Evolutionary conservation across 2,797 vertebrate species (phyloP).

Genomic region (Neostethus bicornis): DNA sequence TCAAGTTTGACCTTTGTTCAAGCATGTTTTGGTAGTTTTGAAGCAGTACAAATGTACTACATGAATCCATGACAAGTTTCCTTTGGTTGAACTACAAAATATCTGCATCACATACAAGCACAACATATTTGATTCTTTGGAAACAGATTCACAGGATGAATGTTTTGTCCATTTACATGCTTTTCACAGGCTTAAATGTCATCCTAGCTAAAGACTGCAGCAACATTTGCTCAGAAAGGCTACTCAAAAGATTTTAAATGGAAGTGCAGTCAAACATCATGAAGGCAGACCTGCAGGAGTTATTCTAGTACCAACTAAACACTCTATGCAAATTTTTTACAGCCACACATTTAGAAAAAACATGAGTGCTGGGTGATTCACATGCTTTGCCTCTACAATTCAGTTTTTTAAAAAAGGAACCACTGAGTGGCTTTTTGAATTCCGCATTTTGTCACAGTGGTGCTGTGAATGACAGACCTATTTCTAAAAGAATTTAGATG

Average conservation of each 20-base stretch:
- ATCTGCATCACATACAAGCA: constrained; percentile 51
- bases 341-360: not conserved
- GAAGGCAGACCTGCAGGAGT: not conserved
- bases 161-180: constrained; percentile 18
- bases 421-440: not conserved
- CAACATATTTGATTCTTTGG: constrained; percentile 30
- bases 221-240: constrained; percentile 3
- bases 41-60: constrained; percentile 40
- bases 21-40: constrained; percentile 22
- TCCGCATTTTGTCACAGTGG: not conserved
- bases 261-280: not conserved
- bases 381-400: not conserved
- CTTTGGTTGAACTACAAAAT: constrained; percentile 35
- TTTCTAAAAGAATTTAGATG: not conserved
- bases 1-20: constrained; percentile 35
- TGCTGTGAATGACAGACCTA: not conserved
- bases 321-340: not conserved
- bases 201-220: constrained; percentile 9
- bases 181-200: constrained; percentile 5
- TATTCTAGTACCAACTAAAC: constrained; percentile 12
- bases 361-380: not conserved
- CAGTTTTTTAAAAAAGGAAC: not conserved
- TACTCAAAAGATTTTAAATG: not conserved
- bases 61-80: constrained; percentile 38
- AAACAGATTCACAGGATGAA: constrained; percentile 25